Evolutionary conservation across 1,140 invertebrate genomes (phyloP), one percentile per base, ranked within the genome.

Genomic region (Heliconius himera): DNA sequence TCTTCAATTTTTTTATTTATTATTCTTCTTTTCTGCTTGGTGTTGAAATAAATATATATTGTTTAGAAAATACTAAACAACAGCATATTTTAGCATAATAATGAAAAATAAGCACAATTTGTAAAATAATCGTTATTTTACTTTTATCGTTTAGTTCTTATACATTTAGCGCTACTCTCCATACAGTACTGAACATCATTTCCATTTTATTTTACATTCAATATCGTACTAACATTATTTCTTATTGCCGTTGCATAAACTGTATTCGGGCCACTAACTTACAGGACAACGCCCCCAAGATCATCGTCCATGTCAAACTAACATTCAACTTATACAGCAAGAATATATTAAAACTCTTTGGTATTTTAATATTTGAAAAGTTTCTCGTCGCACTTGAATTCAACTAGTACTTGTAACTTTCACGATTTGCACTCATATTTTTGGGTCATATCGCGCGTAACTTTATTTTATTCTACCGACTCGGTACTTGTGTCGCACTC

Each of bases 351-450:
- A 73, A 77, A 75, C 73, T 81, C 80, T 75, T 71, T 73, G 80
- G 73, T 77, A 81, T 81, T 81, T 81, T 81, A 81, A 81, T 81
- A 81, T 81, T 78, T 81, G 73, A 16, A 81, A 81, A 81, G 76
- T 81, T 81, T 78, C 76, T 74, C 72, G 73, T 73, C 60, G 76
- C 71, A 80, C 74, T 80, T 49, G 79, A 76, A 80, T 80, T 81
- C 76, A 77, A 81, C 71, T 77, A 72, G 76, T 73, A 73, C 72
- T 81, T 81, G 76, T 66, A 80, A 80, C 60, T 80, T 80, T 72
- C 74, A 70, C 51, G 74, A 56, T 77, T 56, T 70, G 66, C 74
- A 51, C 54, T 80, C 78, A 41, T 79, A 79, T 73, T 80, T 80
- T 80, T 76, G 74, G 78, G 60, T 76, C 70, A 49, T 79, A 74